Percentiles rank a stretch among this genome's conserved stretches.
phyloP scores from a whole-genome alignment of 2,113 vertebrate genomes.

The Oenanthe oenanthe region DNA sequence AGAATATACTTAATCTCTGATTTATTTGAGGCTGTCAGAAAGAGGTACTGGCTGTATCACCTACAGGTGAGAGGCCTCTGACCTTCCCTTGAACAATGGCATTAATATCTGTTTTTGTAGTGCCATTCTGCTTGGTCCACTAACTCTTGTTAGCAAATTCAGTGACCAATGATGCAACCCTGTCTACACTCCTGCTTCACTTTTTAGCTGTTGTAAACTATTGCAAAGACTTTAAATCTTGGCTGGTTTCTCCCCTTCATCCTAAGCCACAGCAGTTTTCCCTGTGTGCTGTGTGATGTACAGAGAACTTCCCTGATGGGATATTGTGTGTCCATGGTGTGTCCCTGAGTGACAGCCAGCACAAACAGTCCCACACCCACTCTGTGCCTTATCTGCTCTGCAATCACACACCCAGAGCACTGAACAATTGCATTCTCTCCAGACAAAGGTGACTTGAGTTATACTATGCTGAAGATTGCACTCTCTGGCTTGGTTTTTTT shows the following conservation, averaged over 20 bases:
- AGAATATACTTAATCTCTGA: background rate
- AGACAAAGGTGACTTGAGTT: background rate
- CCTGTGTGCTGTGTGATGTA: rapidly evolving
- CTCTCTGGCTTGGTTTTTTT: background rate
- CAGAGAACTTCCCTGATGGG: background rate
- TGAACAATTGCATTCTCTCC: background rate
- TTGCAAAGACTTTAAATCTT: background rate
- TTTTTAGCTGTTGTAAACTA: background rate
- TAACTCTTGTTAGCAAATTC: background rate
- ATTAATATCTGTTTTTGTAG: rapidly evolving
- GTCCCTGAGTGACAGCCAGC: background rate
- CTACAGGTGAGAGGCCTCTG: background rate
- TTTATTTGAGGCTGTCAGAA: background rate
- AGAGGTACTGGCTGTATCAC: background rate
- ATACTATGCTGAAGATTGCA: background rate
- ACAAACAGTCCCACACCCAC: background rate
- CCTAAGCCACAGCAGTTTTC: background rate
- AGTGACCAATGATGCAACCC: background rate
- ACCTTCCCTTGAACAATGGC: background rate
- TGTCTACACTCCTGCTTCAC: background rate
- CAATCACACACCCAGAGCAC: background rate
- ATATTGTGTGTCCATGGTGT: rapidly evolving
- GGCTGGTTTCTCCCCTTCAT: background rate
- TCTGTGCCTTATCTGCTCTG: background rate
- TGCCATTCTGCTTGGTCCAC: background rate